Evolutionary conservation across 2,797 vertebrate species (phyloP).

Genomic region (Hozukius guyotensis): DNA sequence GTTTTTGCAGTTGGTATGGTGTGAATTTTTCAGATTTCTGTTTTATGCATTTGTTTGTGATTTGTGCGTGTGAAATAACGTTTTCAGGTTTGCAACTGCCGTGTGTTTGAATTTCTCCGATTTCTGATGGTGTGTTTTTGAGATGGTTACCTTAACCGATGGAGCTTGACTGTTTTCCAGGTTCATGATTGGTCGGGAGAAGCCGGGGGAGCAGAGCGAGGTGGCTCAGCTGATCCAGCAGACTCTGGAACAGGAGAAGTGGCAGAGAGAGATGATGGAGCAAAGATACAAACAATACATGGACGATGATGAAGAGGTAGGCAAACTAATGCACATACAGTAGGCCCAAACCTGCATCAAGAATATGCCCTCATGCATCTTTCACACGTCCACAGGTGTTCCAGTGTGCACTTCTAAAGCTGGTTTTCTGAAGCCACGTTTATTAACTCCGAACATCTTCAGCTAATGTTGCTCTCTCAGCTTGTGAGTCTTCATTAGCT

Average conservation of each 20-base stretch:
- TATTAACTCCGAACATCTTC: neutral
- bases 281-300: constrained; percentile 95
- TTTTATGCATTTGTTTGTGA: neutral
- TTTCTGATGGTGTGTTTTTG: constrained; percentile 65
- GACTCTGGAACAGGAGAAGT: constrained; percentile 96
- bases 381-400: no score
- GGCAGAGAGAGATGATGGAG: constrained; percentile 98
- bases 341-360: no score
- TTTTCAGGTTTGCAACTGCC: neutral
- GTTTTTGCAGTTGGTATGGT: neutral
- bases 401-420: no score
- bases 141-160: neutral
- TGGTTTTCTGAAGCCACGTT: neutral
- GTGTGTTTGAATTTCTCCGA: constrained; percentile 43
- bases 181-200: constrained; percentile 96
- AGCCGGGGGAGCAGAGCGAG: constrained; percentile 97
- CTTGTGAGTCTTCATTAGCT: neutral
- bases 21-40: neutral
- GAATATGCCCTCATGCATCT: no score
- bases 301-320: constrained; percentile 90
- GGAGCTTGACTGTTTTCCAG: constrained; percentile 68
- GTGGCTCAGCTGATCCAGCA: constrained; percentile 98
- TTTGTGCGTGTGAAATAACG: neutral
- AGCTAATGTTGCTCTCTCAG: neutral
- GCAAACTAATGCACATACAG: neutral